Base-by-base conservation (phyloP, 2,888 invertebrate species). In the Diarsia mendica region DNA sequence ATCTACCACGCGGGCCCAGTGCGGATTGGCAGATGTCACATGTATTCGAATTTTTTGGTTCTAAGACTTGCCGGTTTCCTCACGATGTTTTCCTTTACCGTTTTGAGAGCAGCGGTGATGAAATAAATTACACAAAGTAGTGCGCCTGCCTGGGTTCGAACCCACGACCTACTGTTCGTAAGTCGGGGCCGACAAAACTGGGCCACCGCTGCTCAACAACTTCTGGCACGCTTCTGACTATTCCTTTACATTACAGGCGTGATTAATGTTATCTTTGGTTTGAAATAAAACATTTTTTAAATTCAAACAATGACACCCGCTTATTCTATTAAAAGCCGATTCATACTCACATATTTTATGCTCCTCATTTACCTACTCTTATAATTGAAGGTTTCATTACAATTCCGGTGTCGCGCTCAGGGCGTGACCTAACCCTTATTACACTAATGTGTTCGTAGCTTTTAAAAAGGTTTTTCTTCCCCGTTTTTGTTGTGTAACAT, bases 401-500 rank as follows among this genome's bases (percentile, higher is more conserved):
- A 67, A 86, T 88, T 89, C 87, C 88, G 84, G 81, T 86, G 90
- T 91, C 92, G 90, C 89, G 90, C 88, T 87, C 89, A 84, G 88
- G 92, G 92, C 85, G 92, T 87, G 88, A 89, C 91, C 90, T 88
- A 69, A 78, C 79, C 89, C 90, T 89, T 89, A 93, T 93, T 93
- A 92, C 84, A 70, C 86, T 92, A 93, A 93, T 92, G 92, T 90
- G 87, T 91, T 91, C 87, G 89, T 90, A 86, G 80, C 83, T 74
- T 82, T 87, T 82, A 73, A 84, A 89, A 89, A 84, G 84, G 80
- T 82, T 79, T 79, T 77, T 67, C 75, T 72, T 70, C 79, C 83
- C 9, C 63, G 8, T 67, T 82, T 85, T 71, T 75, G 71, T 73
- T 77, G 55, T 61, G 23, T 66, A 66, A 53, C 67, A 48, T 78